Evolutionary conservation across 2,797 vertebrate species (phyloP).

Genomic region (Alcedo quadribrachys): DNA sequence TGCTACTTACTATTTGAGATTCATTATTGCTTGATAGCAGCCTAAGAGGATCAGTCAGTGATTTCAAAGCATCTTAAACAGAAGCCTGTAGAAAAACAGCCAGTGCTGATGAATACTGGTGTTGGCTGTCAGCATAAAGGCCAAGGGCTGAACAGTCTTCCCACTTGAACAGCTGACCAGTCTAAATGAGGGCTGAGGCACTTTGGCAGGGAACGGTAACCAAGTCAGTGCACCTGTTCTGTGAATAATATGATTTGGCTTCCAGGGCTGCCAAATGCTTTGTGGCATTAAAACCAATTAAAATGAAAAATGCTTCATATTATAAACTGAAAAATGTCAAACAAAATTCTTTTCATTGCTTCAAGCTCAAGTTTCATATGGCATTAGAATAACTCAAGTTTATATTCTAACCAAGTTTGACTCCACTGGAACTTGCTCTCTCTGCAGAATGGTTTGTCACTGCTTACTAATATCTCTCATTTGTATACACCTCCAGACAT

Average conservation of each 20-base stretch:
- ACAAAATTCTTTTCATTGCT: constrained; percentile 27
- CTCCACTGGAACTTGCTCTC: not conserved
- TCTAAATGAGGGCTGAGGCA: not conserved
- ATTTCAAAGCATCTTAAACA: not conserved
- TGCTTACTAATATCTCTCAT: not conserved
- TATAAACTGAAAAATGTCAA: constrained; percentile 48
- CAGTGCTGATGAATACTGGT: not conserved
- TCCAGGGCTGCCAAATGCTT: constrained; percentile 39
- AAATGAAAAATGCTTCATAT: constrained; percentile 44
- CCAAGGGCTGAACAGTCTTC: not conserved
- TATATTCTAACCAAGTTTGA: not conserved
- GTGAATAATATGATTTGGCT: constrained; percentile 28
- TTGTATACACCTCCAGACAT: not conserved
- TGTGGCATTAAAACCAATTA: constrained; percentile 59
- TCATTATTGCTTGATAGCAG: not conserved
- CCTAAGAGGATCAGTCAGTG: not conserved
- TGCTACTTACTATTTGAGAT: not conserved
- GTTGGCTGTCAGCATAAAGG: not conserved
- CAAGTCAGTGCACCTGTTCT: constrained; percentile 8
- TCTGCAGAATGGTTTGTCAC: not conserved
- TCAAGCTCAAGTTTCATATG: constrained; percentile 11
- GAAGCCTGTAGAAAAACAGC: not conserved
- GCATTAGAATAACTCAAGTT: not conserved
- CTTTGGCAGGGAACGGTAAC: not conserved
- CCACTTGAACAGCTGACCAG: not conserved